These are phyloP conservation scores for Hyla sarda DNA, from an alignment of 2,113 vertebrate species.

Conservation along the genomic window DNA sequence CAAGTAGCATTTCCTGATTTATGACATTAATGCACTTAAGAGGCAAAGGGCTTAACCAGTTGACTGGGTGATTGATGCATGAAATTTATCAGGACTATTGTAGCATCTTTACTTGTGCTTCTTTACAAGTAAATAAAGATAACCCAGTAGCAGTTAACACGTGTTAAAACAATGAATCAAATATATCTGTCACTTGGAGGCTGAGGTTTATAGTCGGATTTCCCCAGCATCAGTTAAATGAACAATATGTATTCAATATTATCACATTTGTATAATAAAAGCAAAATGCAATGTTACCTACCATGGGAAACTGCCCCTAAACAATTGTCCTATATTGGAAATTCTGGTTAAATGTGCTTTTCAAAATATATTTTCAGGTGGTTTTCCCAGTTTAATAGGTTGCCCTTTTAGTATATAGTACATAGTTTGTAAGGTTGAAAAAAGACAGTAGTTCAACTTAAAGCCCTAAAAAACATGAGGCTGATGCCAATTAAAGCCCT, in stretches of 20 bases:
- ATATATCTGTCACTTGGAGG: not conserved
- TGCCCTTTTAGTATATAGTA: no score
- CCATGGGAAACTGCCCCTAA: no score
- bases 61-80: slow-evolving; percentile 25
- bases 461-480: no score
- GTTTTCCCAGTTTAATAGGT: no score
- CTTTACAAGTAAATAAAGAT: slow-evolving; percentile 31
- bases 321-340: no score
- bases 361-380: no score
- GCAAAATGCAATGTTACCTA: not conserved
- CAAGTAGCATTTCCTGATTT: slow-evolving; percentile 6
- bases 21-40: not conserved
- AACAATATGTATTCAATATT: not conserved
- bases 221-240: not conserved
- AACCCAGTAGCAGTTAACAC: slow-evolving; percentile 28
- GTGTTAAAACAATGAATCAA: slow-evolving; percentile 17
- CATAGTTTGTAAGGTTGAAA: no score
- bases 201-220: not conserved
- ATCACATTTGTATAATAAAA: not conserved
- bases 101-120: not conserved
- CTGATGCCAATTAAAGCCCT: no score
- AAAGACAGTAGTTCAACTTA: no score
- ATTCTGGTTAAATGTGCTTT: no score
- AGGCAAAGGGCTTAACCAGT: slow-evolving; percentile 1
- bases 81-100: slow-evolving; percentile 5